These are phyloP conservation scores for Bombus soroeensis DNA, from an alignment of 1,140 invertebrate species.

Conservation along the genomic window DNA sequence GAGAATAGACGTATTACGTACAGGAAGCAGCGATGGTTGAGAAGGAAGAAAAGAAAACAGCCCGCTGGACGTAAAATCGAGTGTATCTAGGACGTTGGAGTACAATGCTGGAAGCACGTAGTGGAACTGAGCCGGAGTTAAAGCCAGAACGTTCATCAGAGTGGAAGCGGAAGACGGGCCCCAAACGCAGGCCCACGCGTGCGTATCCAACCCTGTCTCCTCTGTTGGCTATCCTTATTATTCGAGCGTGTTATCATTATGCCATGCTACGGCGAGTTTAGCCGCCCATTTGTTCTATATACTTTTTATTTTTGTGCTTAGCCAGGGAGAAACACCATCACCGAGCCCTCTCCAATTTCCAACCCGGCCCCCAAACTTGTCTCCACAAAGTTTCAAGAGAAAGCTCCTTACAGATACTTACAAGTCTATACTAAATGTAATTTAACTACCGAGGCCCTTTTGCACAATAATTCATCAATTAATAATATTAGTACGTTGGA, in stretches of 20 bases:
- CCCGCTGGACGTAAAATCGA: constrained; percentile 37
- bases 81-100: constrained; percentile 60
- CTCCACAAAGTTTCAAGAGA: not conserved
- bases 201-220: constrained; percentile 83
- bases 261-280: constrained; percentile 71
- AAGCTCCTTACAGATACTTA: not conserved
- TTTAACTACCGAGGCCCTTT: not conserved
- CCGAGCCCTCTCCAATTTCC: not conserved
- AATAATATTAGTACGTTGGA: not conserved
- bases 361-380: no score
- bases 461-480: not conserved
- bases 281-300: constrained; percentile 68
- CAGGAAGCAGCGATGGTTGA: constrained; percentile 5
- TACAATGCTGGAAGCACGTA: constrained; percentile 65
- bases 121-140: constrained; percentile 68
- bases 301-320: constrained; percentile 65
- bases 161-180: constrained; percentile 80
- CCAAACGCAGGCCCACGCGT: constrained; percentile 81
- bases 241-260: constrained; percentile 82
- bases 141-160: constrained; percentile 61
- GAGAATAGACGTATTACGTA: not conserved
- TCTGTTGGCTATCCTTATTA: constrained; percentile 81
- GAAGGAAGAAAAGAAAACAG: constrained; percentile 28
- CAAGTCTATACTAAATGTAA: not conserved
- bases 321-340: constrained; percentile 19